Conservation (phyloP, 2,888 invertebrate species). For the Ischnura elegans region DNA sequence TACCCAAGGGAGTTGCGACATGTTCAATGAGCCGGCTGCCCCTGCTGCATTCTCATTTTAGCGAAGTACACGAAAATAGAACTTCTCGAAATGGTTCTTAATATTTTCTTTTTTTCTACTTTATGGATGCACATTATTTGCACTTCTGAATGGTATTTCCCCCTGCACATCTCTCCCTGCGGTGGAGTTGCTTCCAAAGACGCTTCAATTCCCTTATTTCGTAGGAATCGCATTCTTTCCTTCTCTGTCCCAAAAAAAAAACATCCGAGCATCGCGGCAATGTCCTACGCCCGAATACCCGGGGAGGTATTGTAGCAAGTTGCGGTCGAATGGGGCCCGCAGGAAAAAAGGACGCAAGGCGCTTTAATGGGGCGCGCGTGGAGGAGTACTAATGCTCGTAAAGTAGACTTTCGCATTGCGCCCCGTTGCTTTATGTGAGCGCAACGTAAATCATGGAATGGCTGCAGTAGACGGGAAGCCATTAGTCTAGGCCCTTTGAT, state of each 20-base stretch:
- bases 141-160: no score
- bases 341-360: not conserved
- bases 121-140: no score
- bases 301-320: not conserved
- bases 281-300: not conserved
- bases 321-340: not conserved
- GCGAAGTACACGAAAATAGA: no score
- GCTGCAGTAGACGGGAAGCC: slow-evolving; percentile 11
- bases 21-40: no score
- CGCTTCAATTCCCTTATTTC: not conserved
- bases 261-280: no score
- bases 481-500: slow-evolving; percentile 19
- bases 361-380: not conserved
- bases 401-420: slow-evolving; percentile 22
- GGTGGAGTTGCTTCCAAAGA: not conserved
- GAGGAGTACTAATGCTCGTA: not conserved
- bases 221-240: not conserved
- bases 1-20: no score
- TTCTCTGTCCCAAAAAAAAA: not conserved
- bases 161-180: no score
- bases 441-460: not conserved
- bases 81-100: no score
- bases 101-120: no score
- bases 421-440: not conserved
- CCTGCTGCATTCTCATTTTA: no score